These are phyloP conservation scores for Phacellophora camtschatica DNA, from an alignment of 30 jellyfish, hydroid and myxozoan genomes.

Conservation along the genomic window DNA sequence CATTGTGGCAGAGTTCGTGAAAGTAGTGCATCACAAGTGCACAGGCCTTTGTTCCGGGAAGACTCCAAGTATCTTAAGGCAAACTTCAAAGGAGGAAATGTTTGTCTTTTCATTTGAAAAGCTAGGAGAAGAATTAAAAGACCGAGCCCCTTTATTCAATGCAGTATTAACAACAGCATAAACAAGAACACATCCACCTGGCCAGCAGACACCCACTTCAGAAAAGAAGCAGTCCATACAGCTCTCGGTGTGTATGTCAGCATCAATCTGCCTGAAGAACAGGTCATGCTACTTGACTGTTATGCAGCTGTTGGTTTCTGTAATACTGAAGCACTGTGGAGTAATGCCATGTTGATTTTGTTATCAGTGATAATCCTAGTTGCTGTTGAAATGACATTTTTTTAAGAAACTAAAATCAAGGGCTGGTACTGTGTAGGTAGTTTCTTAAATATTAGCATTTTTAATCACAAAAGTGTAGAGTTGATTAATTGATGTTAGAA, in stretches of 20 bases:
- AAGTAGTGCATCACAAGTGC: conserved; percentile 23
- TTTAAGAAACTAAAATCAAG: background rate
- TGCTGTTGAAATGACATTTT: background rate
- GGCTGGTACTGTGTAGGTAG: background rate
- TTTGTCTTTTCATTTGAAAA: background rate
- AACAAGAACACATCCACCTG: background rate
- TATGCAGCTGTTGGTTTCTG: background rate
- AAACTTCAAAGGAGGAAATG: conserved; percentile 21
- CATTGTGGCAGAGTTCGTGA: conserved; percentile 22
- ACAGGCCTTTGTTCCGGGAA: conserved; percentile 12
- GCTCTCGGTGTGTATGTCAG: background rate
- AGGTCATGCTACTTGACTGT: background rate
- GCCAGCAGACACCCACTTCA: conserved; percentile 5
- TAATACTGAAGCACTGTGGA: background rate
- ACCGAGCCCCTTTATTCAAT: conserved; percentile 19
- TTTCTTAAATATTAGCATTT: background rate
- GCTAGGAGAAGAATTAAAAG: conserved; percentile 12
- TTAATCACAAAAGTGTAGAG: background rate
- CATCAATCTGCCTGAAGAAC: background rate
- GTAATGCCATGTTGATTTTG: background rate
- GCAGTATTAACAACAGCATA: conserved; percentile 14
- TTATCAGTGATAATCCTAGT: background rate
- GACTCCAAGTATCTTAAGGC: conserved; percentile 7
- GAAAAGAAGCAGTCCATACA: conserved; percentile 2
- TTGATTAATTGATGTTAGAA: background rate